A percentile compares a stretch with the other conserved stretches of the same genome.
Evolutionary conservation across 2,888 invertebrate species (phyloP).

Genomic region (Gibbula magus): DNA sequence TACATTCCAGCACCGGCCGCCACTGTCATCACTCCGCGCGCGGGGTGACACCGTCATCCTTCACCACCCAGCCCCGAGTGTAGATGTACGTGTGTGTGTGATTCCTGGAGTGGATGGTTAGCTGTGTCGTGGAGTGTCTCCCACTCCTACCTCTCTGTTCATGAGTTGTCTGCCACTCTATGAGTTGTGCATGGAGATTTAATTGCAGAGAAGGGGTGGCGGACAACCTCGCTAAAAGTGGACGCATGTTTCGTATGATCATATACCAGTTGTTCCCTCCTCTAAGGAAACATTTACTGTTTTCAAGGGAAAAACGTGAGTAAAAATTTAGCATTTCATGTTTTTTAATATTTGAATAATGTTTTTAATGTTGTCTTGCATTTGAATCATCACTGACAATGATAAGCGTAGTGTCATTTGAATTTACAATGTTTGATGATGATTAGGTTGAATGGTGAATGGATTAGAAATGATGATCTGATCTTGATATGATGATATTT

Average conservation of each 20-base stretch:
- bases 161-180: conserved; percentile 4
- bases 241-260: conserved; percentile 70
- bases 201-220: conserved; percentile 21
- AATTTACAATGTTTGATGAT: too few species aligned
- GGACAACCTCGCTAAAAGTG: conserved; percentile 45
- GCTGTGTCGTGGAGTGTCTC: neutral
- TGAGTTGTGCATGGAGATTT: neutral
- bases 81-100: neutral
- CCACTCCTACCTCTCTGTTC: neutral
- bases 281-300: conserved; percentile 64
- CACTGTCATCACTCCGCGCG: too few species aligned
- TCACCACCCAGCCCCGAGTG: neutral
- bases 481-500: too few species aligned
- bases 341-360: too few species aligned
- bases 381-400: too few species aligned
- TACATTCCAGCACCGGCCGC: too few species aligned
- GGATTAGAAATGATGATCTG: too few species aligned
- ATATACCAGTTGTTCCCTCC: conserved; percentile 68
- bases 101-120: neutral
- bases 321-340: conserved; percentile 22
- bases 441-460: too few species aligned
- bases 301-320: conserved; percentile 65
- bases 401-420: too few species aligned
- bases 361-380: too few species aligned
- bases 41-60: too few species aligned